Evolutionary conservation across 2,113 vertebrate species (phyloP).

Genomic region (Mixornis gularis): DNA sequence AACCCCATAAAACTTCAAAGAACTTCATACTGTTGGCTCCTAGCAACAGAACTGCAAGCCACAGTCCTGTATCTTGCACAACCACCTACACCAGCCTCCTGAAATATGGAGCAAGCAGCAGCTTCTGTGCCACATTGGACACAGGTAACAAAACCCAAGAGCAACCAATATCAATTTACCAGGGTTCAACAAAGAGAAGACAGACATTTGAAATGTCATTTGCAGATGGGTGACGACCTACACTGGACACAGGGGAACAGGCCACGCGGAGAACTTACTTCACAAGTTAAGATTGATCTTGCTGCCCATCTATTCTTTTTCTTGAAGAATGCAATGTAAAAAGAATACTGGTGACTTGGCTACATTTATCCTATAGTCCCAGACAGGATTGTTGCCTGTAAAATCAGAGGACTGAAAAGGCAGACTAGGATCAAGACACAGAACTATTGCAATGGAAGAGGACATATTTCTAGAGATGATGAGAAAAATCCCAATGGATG

Average conservation of each 20-base stretch:
- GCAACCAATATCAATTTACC: neutral
- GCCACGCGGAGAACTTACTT: neutral
- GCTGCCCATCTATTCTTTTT: neutral
- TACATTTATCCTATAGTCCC: neutral
- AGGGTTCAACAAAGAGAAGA: neutral
- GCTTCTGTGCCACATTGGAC: neutral
- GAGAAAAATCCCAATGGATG: neutral
- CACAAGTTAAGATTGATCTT: neutral
- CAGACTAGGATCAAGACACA: neutral
- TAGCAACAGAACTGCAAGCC: constrained; percentile 32
- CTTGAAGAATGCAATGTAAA: neutral
- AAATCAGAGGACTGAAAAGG: neutral
- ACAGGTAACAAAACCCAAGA: neutral
- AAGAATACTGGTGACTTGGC: neutral
- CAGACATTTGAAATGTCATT: neutral
- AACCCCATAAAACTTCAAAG: neutral
- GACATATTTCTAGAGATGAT: neutral
- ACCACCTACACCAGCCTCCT: constrained; percentile 9
- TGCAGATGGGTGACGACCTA: neutral
- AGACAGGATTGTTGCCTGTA: neutral
- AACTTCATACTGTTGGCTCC: neutral
- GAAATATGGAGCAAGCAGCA: neutral
- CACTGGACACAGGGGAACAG: neutral
- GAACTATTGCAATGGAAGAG: neutral
- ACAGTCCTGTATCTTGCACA: neutral